A percentile compares a stretch with the other conserved stretches of the same genome.
Conservation (phyloP, 2,113 vertebrate species). For the Myocastor coypus region DNA sequence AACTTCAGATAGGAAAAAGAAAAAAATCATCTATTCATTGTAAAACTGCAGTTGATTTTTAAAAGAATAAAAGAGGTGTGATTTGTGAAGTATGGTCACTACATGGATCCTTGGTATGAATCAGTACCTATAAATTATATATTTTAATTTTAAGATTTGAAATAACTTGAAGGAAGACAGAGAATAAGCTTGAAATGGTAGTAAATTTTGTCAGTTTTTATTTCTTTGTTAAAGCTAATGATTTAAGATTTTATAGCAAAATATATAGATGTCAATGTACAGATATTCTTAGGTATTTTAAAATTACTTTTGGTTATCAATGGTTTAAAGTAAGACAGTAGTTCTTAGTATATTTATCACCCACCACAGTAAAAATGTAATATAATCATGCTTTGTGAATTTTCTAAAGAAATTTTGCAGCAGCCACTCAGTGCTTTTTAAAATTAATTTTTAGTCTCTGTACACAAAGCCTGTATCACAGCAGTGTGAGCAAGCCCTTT, state of each 20-base stretch:
- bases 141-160: constrained; percentile 54
- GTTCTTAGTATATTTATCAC: constrained; percentile 13
- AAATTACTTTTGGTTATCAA: constrained; percentile 24
- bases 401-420: constrained; percentile 2
- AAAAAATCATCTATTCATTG: constrained; percentile 19
- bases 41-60: neutral
- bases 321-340: neutral
- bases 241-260: constrained; percentile 20
- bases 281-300: constrained; percentile 35
- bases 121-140: neutral
- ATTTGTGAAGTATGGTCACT: constrained; percentile 37
- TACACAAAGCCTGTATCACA: neutral
- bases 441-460: neutral
- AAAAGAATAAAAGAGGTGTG: neutral
- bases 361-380: constrained; percentile 1
- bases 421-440: neutral
- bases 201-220: neutral
- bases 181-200: constrained; percentile 10
- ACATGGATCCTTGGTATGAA: neutral
- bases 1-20: neutral
- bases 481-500: neutral
- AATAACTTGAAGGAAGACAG: constrained; percentile 7
- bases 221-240: neutral
- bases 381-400: neutral
- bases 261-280: neutral